Base-by-base conservation (phyloP, 2,797 vertebrate genomes). In the Spinibarbus caldwelli region DNA sequence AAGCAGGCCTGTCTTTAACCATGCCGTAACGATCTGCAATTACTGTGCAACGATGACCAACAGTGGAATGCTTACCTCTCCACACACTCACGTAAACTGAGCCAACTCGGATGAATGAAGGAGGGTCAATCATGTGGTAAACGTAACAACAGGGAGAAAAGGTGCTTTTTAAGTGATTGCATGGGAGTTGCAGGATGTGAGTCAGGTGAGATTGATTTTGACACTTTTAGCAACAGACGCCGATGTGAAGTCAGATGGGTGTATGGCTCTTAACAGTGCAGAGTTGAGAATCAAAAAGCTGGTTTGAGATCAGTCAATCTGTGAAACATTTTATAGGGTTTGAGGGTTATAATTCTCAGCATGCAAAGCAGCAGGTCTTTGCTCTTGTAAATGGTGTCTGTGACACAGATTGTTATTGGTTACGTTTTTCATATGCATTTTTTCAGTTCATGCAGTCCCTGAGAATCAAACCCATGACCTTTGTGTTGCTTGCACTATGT, bases 11-110 rank as follows among this genome's bases (percentile, higher is more conserved):
- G 70, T 59, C 84, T 89, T 86, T 85, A 87, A 84, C 85, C 62
- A 88, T 95, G 93, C 91, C 91, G 94, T 95, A 95, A 95, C 91
- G 89, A 94, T 92, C 92, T 94, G 95, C 94, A 95, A 95, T 94
- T 93, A 93, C 91, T 90, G 90, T 90, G 94, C 94, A 95, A 95
- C 82, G 93, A 93, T 95, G 92, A 94, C 94, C 93, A 94, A 94
- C 91, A 92, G 91, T 88, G 86, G 66, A 87, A 87, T 86, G 87
- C 87, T 89, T 85, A 88, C 88, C 87, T 88, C 86, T 67, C 45
- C 17, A 14, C 84, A 75, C 66, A 9, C 31, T 66, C 72, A 86
- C 76, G 57, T 77, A 75, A 64, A 79, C n/a, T 34, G 29, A 83
- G 41, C 67, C 36, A 68, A 47, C 36, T 66, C 66, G 19, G 57